These are phyloP conservation scores for Ashinkailepas kermadecensis DNA, from an alignment of 2,888 invertebrate genomes.

Conservation along the genomic window DNA sequence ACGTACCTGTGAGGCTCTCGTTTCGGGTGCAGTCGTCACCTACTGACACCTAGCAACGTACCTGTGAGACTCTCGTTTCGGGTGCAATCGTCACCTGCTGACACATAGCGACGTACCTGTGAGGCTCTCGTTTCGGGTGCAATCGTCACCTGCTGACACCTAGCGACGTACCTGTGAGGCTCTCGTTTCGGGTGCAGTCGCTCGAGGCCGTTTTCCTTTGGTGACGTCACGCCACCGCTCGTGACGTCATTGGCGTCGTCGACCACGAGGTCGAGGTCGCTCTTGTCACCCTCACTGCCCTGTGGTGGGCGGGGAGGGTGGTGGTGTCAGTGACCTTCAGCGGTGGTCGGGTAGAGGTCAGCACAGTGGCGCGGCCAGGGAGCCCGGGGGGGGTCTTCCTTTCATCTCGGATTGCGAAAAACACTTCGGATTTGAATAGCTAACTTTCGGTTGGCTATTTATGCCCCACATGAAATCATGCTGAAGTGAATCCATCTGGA, in stretches of 20 bases:
- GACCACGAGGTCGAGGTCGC: slow-evolving; percentile 88
- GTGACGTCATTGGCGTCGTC: slow-evolving; percentile 85
- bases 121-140: slow-evolving; percentile 57
- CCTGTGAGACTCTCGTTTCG: slow-evolving; percentile 53
- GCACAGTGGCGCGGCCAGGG: too few species aligned
- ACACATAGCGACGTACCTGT: slow-evolving; percentile 27
- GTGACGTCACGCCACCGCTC: slow-evolving; percentile 67
- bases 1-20: slow-evolving; percentile 46
- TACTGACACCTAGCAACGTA: slow-evolving; percentile 25
- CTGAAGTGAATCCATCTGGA: too few species aligned
- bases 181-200: slow-evolving; percentile 62
- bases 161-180: slow-evolving; percentile 27
- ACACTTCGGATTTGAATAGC: too few species aligned
- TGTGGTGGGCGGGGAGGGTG: neutral
- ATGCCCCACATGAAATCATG: too few species aligned
- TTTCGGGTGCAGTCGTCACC: slow-evolving; percentile 60
- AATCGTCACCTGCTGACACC: slow-evolving; percentile 42
- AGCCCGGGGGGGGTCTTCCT: too few species aligned
- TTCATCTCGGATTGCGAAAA: too few species aligned
- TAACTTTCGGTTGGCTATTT: too few species aligned
- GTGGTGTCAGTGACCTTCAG: too few species aligned
- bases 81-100: slow-evolving; percentile 48
- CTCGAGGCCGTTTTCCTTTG: slow-evolving; percentile 75
- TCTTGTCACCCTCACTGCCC: slow-evolving; percentile 75
- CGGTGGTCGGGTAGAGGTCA: too few species aligned